Conservation (phyloP, 1,140 invertebrate species). For the Drosophila mojavensis region DNA sequence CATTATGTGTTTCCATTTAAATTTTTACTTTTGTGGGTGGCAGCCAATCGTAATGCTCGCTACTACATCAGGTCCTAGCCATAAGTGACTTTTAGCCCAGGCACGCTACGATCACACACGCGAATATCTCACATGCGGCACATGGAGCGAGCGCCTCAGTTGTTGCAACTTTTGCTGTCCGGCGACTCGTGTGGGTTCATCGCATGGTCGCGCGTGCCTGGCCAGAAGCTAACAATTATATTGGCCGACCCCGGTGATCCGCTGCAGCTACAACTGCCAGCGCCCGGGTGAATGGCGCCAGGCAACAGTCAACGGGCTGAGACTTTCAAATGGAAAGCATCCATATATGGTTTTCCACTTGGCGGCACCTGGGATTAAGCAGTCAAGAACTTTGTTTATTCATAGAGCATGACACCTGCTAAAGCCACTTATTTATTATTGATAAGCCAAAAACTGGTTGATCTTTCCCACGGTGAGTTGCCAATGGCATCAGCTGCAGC, state of each 20-base stretch:
- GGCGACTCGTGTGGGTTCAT: constrained; percentile 68
- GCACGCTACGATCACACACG: constrained; percentile 84
- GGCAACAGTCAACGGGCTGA: not conserved
- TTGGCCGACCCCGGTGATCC: constrained; percentile 70
- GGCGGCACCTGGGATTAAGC: constrained; percentile 33
- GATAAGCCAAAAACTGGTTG: constrained; percentile 87
- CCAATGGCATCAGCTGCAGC: constrained; percentile 86
- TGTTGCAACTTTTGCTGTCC: constrained; percentile 64
- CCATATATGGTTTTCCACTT: not conserved
- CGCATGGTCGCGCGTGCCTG: constrained; percentile 58
- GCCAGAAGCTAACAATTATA: constrained; percentile 74
- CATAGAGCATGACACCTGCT: constrained; percentile 87
- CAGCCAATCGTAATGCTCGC: not conserved
- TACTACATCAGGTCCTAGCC: constrained; percentile 31
- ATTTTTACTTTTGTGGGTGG: not conserved
- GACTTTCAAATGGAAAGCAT: constrained; percentile 79
- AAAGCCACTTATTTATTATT: constrained; percentile 88
- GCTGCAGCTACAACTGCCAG: constrained; percentile 41
- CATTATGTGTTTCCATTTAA: not conserved
- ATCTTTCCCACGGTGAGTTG: constrained; percentile 87
- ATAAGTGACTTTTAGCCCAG: constrained; percentile 31
- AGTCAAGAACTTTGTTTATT: constrained; percentile 85
- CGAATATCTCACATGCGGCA: constrained; percentile 2
- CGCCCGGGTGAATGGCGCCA: not conserved
- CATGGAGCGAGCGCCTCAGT: constrained; percentile 80